These are phyloP conservation scores for Scolopax mira DNA, from an alignment of 2,113 vertebrate species.

Conservation along the genomic window DNA sequence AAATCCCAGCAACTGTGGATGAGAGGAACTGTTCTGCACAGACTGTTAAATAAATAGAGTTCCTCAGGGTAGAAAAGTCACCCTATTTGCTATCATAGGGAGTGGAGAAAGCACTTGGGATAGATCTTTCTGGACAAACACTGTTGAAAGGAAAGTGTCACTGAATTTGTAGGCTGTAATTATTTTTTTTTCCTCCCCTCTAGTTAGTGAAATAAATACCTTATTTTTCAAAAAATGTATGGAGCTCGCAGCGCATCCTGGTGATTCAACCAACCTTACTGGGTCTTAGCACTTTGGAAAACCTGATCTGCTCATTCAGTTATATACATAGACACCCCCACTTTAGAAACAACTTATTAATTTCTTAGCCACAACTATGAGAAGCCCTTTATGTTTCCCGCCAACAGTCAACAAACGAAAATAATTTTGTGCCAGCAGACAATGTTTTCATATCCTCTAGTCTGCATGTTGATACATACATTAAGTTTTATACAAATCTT, in stretches of 20 bases:
- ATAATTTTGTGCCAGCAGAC: not conserved
- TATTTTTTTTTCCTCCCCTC: not conserved
- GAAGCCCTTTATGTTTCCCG: not conserved
- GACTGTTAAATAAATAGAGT: not conserved
- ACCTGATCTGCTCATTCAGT: not conserved
- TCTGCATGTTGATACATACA: not conserved
- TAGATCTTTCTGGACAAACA: not conserved
- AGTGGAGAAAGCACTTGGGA: not conserved
- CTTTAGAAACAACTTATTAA: not conserved
- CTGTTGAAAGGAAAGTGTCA: not conserved
- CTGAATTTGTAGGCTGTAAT: not conserved
- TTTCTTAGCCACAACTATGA: not conserved
- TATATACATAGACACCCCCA: not conserved
- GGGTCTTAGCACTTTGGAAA: not conserved
- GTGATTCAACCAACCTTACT: not conserved
- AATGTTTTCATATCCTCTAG: not conserved
- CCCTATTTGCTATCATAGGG: not conserved
- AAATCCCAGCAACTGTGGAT: not conserved
- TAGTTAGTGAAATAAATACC: not conserved
- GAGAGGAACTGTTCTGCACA: not conserved
- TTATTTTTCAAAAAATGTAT: not conserved
- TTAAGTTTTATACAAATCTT: not conserved
- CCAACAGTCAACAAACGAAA: not conserved
- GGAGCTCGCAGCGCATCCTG: not conserved
- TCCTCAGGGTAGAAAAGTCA: not conserved